Base-by-base conservation (phyloP, 2,797 vertebrate genomes). In the Argya squamiceps region DNA sequence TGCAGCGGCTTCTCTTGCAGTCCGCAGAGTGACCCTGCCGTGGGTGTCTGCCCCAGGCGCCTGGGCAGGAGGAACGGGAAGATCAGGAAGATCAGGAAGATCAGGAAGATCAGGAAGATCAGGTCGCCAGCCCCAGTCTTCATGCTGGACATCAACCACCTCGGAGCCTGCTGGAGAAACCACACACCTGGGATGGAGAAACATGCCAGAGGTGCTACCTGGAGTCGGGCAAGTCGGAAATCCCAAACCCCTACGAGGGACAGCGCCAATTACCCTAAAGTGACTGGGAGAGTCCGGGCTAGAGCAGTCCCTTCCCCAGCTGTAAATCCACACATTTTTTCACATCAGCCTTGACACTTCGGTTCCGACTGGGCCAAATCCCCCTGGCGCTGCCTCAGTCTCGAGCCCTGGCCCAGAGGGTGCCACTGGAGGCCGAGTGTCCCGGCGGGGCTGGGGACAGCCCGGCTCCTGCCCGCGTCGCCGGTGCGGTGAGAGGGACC, bases 71-170 rank as follows among this genome's bases (percentile, higher is more conserved):
- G 15, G 9, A 44, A 24, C 0, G 1, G 18, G 10, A 15, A 6
- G 32, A 53, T 34, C n/a, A 9, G 30, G 21, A 1, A n/a, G n/a
- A n/a, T n/a, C 47, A 36, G 37, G 19, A 69, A 13, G 9, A 44
- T 22, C 0, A 1, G 18, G 10, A 15, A 6, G 32, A 53, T 34
- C n/a, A 9, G 30, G 21, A 1, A n/a, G n/a, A n/a, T n/a, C 2
- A 6, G 49, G 49, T 19, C 0, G 0, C 44, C 44, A 12, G 27
- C 18, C 15, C 27, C 5, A 3, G 30, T 7, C 37, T 29, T 22
- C 26, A 5, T 1, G 23, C 0, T 1, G 49, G 32, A 32, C 63
- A 39, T n/a, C 19, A 47, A 8, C 10, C 20, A 5, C 17, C 2
- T 9, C 20, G 4, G 11, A 5, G 17, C 18, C 68, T 60, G 37